Conservation (phyloP, 2,888 invertebrate genomes). For the Papilio elwesi region DNA sequence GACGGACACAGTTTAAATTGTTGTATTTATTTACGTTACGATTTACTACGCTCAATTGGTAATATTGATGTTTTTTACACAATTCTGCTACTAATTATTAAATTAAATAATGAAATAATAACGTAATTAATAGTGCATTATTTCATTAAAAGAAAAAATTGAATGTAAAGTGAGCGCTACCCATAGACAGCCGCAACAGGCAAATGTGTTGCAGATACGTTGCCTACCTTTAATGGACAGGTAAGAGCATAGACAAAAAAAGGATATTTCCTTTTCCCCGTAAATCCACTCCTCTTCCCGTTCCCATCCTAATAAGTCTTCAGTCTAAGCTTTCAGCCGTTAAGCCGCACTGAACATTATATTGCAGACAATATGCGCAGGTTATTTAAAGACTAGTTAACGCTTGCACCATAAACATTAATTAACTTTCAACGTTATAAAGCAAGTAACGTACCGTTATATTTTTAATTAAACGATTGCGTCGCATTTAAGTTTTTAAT, state of each 20-base stretch:
- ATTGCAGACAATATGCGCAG: background rate
- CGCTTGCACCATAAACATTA: background rate
- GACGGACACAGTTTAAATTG: background rate
- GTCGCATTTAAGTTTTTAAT: conserved; percentile 1
- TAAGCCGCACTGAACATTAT: background rate
- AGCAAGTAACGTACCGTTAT: background rate
- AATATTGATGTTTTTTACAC: background rate
- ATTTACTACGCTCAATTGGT: background rate
- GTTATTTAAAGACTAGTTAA: background rate
- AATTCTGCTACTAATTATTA: background rate
- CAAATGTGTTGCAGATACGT: no score
- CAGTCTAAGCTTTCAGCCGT: background rate
- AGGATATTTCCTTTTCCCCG: background rate
- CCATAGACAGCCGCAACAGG: no score
- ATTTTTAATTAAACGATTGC: background rate
- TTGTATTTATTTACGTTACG: background rate
- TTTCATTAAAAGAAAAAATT: no score
- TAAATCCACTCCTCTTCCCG: background rate
- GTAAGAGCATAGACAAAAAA: no score
- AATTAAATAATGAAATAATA: background rate
- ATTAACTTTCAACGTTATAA: conserved; percentile 4
- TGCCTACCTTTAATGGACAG: no score
- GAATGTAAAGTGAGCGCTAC: no score
- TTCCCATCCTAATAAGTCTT: no score
- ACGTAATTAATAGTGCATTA: no score